These are phyloP conservation scores for Ornithorhynchus anatinus DNA, from an alignment of 2,113 vertebrate genomes.

Conservation along the genomic window DNA sequence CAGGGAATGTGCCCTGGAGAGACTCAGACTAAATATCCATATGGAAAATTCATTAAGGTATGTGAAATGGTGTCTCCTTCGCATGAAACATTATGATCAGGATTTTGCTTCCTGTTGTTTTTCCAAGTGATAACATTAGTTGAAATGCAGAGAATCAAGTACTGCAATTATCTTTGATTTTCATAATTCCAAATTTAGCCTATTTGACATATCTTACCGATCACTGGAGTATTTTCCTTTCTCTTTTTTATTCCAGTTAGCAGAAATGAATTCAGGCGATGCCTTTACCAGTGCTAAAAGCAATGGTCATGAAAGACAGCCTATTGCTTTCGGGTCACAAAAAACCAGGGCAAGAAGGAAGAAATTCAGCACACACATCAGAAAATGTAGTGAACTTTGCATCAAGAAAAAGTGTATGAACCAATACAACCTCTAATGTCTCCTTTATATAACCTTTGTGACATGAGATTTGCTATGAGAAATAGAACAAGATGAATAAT, in stretches of 20 bases:
- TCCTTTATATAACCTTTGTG: slow-evolving; percentile 50
- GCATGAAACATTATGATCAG: background rate
- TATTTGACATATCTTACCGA: background rate
- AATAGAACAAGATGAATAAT: slow-evolving; percentile 56
- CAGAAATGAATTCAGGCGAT: background rate
- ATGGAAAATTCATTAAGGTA: background rate
- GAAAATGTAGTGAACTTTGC: background rate
- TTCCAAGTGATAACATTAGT: background rate
- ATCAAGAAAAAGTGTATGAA: background rate
- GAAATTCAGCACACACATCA: background rate
- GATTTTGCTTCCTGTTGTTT: background rate
- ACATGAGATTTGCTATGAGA: slow-evolving; percentile 39
- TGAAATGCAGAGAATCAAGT: background rate
- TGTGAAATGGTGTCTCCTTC: background rate
- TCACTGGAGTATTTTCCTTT: background rate
- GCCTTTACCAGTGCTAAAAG: background rate
- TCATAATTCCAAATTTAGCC: background rate
- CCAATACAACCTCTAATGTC: slow-evolving; percentile 14
- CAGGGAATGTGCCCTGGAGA: no score
- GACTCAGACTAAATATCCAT: no score
- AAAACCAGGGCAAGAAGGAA: no score
- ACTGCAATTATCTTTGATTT: background rate
- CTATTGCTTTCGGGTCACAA: background rate
- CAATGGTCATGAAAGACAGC: background rate
- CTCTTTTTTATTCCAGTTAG: background rate